Base-by-base conservation (phyloP, 1,140 invertebrate species). In the Dendroctonus ponderosae region DNA sequence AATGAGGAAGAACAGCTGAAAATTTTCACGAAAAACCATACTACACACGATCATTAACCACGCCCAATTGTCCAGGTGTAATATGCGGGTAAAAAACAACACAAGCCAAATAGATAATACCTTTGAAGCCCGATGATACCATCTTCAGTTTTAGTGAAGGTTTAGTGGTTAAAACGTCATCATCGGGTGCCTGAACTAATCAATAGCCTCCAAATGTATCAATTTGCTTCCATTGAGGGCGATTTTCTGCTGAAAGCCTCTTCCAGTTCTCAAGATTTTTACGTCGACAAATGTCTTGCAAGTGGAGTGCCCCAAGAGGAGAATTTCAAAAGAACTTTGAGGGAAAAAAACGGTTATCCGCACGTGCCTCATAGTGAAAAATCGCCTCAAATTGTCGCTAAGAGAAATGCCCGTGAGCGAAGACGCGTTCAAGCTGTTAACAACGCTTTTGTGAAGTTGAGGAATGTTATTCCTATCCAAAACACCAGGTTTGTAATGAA, bases 401-500 rank as follows among this genome's bases (percentile, higher is more conserved):
- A 78, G 63, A 73, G 85, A 48, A 86, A 86, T 70, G 84, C 85
- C 0, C 74, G 85, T 39, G 85, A 86, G 72, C 68, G 84, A 62
- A 75, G 80, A 46, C 67, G 84, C 42, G 84, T 85, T 3, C 81
- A 85, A 70, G 83, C 84, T 3, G 84, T 86, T 44, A 86, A 85
- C 66, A 73, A 70, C 42, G 84, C 83, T 6, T 85, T 85, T 72
- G 74, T 77, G 2, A 73, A 77, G 51, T 73, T 85, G 9, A 72
- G 82, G 48, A 82, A 80, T 72, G 78, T 76, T 37, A 79, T 85
- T 7, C 84, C 83, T 5, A 61, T 79, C 40, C 77, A 79, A 51
- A 78, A 78, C 68, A 72, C 72, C 56, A 78, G 78, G 78, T 80
- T 52, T 60, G 37, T 15, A 50, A 44, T 62, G 38, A n/a, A 48